Evolutionary conservation across 2,113 vertebrate species (phyloP), one percentile per base, ranked within the genome.

Genomic region (Promerops cafer): DNA sequence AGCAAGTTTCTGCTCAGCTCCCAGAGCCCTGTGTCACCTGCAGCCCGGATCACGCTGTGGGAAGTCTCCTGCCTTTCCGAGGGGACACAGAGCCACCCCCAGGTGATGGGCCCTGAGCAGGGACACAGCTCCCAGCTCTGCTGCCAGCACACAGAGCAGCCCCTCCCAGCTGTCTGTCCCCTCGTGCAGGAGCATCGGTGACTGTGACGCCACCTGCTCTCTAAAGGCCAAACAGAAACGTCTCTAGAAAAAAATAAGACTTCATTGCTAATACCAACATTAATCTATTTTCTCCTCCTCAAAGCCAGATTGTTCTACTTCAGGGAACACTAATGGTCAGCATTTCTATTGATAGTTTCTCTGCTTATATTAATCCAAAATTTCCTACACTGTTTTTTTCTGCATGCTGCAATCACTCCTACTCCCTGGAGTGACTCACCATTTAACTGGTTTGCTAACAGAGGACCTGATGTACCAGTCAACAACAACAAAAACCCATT

Each of bases 391-490:
- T 72, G 63, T 28, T 65, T 66, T 65, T 40, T 76, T 40, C n/a
- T 37, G n/a, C 15, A 1, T 7, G 71, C 80, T 60, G 90, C 76
- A 75, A 74, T 90, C 91, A 83, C 91, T 92, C 92, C 96, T 52
- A 59, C 91, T 94, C 89, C 69, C 52, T 11, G 71, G 35, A 61
- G 68, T 93, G 95, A 94, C 93, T 96, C 94, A 97, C 69, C 37
- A 7, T 80, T 89, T 90, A 49, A 85, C 92, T 77, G 60, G 92
- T 90, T 95, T 94, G 78, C 95, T 86, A 95, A 94, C 92, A 95
- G 75, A 77, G 80, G 50, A 45, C 92, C 63, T 9, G 6, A 45
- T 54, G 54, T 65, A 94, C 52, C 93, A 74, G 71, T 92, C 80
- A 89, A 93, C 82, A 95, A 81, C 74, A 87, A 42, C 86, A 94